phyloP scores from a whole-genome alignment of 2,888 invertebrate genomes.

The Cryptocephalus moraei region DNA sequence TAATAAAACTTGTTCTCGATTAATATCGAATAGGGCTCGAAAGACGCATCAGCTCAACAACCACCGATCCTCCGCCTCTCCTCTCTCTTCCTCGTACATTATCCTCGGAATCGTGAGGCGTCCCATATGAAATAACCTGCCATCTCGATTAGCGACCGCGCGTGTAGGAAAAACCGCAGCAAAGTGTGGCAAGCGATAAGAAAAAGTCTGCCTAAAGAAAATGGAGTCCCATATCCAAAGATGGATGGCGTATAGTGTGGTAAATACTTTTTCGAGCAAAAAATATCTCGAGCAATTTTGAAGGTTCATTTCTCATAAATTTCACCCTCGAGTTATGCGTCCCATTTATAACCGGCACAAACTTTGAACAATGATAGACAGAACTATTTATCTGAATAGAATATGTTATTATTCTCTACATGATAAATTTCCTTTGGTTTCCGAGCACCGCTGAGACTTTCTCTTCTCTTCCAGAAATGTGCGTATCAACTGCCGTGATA shows the following conservation, averaged over 20 bases:
- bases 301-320: conserved; percentile 40
- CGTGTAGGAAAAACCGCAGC: no score
- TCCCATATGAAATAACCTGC: no score
- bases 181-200: no score
- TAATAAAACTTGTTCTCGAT: no score
- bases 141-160: no score
- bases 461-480: conserved; percentile 7
- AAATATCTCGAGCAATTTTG: conserved; percentile 24
- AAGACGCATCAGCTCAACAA: no score
- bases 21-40: no score
- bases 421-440: conserved; percentile 25
- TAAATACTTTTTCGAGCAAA: conserved; percentile 1
- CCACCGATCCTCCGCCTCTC: no score
- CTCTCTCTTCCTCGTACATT: no score
- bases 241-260: conserved; percentile 22
- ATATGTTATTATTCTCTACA: conserved; percentile 32
- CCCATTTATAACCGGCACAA: conserved; percentile 30
- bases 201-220: no score
- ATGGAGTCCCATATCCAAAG: conserved; percentile 15
- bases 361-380: conserved; percentile 36
- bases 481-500: conserved; percentile 13
- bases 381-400: conserved; percentile 34
- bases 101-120: no score
- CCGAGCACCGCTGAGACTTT: conserved; percentile 4
- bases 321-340: conserved; percentile 32